These are phyloP conservation scores for Proteles cristata DNA, from an alignment of 2,113 vertebrate species.

Conservation along the genomic window DNA sequence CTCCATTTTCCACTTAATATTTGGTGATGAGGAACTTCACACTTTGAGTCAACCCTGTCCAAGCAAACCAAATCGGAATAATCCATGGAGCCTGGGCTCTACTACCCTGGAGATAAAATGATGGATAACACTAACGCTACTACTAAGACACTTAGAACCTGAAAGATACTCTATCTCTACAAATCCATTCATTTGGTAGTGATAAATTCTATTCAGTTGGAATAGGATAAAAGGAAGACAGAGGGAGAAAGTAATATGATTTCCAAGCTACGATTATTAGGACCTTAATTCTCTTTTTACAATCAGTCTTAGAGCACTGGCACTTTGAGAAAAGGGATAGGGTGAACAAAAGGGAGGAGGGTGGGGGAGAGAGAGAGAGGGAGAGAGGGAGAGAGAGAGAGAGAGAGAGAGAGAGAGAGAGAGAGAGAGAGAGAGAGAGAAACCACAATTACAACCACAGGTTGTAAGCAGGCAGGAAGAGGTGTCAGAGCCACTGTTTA, in stretches of 20 bases:
- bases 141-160: background rate
- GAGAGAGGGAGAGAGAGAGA: too few relatives aligned
- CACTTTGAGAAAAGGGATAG: background rate
- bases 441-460: fast-evolving
- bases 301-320: background rate
- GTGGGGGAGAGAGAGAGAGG: too few relatives aligned
- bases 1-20: background rate
- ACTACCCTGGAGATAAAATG: background rate
- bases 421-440: background rate
- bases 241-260: background rate
- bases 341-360: background rate
- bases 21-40: background rate
- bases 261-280: background rate
- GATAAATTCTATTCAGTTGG: background rate
- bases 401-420: too few relatives aligned
- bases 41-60: background rate
- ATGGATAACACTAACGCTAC: background rate
- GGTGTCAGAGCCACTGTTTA: background rate
- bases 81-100: background rate
- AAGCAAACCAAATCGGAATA: background rate
- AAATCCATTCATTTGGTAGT: background rate
- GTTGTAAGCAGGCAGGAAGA: fast-evolving
- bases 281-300: background rate
- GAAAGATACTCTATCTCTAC: background rate
- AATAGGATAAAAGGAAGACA: background rate